Conservation (phyloP, 2,888 invertebrate species). For the Empis livida region DNA sequence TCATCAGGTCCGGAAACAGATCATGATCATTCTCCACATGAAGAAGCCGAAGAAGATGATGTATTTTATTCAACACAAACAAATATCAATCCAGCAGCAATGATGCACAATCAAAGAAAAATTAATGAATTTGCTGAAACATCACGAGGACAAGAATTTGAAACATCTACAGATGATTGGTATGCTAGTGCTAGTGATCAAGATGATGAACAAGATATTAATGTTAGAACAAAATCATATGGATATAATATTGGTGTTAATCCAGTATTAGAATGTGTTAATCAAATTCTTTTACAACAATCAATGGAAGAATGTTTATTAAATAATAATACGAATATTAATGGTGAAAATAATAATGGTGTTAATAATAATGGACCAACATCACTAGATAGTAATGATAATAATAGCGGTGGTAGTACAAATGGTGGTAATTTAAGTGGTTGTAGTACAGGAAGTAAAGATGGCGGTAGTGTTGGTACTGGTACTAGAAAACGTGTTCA, state of each 20-base stretch:
- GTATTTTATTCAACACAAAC: background rate
- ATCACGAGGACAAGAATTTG: constrained; percentile 31
- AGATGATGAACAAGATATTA: constrained; percentile 40
- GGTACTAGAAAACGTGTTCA: constrained; percentile 42
- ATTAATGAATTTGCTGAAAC: constrained; percentile 29
- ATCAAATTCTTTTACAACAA: constrained; percentile 67
- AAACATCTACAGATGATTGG: constrained; percentile 52
- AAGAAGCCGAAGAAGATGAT: constrained; percentile 22
- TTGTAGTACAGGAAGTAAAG: constrained; percentile 34
- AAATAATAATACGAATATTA: constrained; percentile 10
- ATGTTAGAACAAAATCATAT: constrained; percentile 23
- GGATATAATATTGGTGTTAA: constrained; percentile 51
- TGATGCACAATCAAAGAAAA: constrained; percentile 12
- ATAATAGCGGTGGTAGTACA: constrained; percentile 20
- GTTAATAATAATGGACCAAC: constrained; percentile 7
- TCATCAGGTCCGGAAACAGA: background rate
- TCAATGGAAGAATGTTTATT: constrained; percentile 40
- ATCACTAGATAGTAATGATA: constrained; percentile 15
- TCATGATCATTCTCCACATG: constrained; percentile 18
- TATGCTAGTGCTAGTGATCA: constrained; percentile 68
- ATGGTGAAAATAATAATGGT: constrained; percentile 3
- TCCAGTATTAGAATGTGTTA: constrained; percentile 75
- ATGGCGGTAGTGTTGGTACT: constrained; percentile 15
- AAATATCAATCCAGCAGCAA: too few species aligned
- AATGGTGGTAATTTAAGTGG: constrained; percentile 24